These are phyloP conservation scores for Benitochromis conjunctus DNA, from an alignment of 2,113 vertebrate genomes.

Conservation along the genomic window DNA sequence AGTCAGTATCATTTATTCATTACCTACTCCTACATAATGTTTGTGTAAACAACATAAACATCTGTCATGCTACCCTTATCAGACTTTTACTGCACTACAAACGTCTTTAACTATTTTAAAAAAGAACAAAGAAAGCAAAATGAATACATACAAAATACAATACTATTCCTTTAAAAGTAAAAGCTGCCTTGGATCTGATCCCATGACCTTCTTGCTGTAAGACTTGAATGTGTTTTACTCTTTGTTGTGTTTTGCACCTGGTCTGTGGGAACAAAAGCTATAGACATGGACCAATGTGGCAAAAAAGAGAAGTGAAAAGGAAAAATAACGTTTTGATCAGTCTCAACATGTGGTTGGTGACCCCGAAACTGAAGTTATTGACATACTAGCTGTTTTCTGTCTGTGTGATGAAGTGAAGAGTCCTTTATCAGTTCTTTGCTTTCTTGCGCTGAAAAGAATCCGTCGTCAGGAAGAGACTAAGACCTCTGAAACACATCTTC, in stretches of 20 bases:
- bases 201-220: neutral
- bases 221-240: neutral
- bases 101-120: neutral
- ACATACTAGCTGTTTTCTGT: neutral
- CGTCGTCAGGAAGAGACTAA: neutral
- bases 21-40: neutral
- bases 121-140: too few relatives aligned
- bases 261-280: neutral
- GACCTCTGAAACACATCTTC: neutral
- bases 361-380: neutral
- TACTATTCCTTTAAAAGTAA: neutral
- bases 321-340: neutral
- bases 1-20: neutral
- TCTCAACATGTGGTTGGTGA: neutral
- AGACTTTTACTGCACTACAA: neutral
- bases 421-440: neutral
- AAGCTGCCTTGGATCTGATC: neutral
- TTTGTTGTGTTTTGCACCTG: neutral
- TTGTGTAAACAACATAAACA: neutral
- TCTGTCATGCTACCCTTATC: neutral
- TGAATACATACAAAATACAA: too few relatives aligned
- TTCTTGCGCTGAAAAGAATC: neutral
- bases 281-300: rapidly evolving
- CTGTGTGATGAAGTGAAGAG: neutral
- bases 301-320: neutral